phyloP scores from a whole-genome alignment of 2,888 invertebrate genomes.

The Silvanus unidentatus region DNA sequence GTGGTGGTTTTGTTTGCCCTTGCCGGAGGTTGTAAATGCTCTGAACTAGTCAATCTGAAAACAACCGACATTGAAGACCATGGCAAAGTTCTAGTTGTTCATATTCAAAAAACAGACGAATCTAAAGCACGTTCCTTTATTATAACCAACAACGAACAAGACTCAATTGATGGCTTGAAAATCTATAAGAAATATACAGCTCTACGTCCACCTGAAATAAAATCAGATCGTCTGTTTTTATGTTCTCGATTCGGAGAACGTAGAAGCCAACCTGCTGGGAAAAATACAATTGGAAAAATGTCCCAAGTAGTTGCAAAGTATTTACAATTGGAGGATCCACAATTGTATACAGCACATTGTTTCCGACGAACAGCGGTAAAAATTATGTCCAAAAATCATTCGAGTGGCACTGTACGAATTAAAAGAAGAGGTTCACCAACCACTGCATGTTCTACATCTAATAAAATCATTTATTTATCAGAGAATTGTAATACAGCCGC shows the following conservation, averaged over 20 bases:
- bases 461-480: too few species aligned
- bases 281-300: constrained; percentile 17
- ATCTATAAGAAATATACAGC: constrained; percentile 14
- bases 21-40: constrained; percentile 14
- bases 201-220: constrained; percentile 12
- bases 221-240: constrained; percentile 14
- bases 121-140: constrained; percentile 15
- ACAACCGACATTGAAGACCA: constrained; percentile 14
- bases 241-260: constrained; percentile 18
- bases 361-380: constrained; percentile 9
- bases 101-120: constrained; percentile 13
- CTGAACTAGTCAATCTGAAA: constrained; percentile 17
- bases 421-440: too few species aligned
- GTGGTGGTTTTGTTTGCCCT: constrained; percentile 15
- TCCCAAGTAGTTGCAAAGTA: constrained; percentile 15
- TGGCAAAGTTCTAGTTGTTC: constrained; percentile 14
- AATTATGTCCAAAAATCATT: too few species aligned
- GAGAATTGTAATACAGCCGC: too few species aligned
- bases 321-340: constrained; percentile 13
- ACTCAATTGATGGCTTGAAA: constrained; percentile 8
- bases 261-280: constrained; percentile 13
- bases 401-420: too few species aligned
- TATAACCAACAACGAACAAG: too few species aligned
- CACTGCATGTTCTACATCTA: too few species aligned
- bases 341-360: constrained; percentile 14